Base-by-base conservation (phyloP, 2,113 vertebrate species). In the Notarius quadriscutis region DNA sequence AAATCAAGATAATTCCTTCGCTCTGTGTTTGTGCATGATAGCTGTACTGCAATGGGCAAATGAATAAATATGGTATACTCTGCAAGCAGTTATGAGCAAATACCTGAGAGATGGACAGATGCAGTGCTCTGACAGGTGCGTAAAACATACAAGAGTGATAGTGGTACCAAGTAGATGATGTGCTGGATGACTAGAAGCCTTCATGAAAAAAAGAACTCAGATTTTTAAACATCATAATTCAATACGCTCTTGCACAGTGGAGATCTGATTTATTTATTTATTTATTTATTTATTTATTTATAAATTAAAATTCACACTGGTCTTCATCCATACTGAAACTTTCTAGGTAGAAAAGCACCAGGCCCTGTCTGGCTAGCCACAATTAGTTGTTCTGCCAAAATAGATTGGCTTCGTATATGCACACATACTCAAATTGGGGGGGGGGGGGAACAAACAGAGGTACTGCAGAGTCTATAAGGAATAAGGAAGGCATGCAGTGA, bases 371-470 rank as follows among this genome's bases (percentile, higher is more conserved):
- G 88, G 82, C 80, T 60, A 65, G 79, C 60, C n/a, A 74, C 84
- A 86, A 86, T 74, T 86, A 82, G 69, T 63, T 75, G 79, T 65
- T 83, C 58, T 77, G 60, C 81, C 77, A 63, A 67, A 78, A 22
- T 34, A 84, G 81, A 78, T 84, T 65, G 81, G 71, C 72, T 62
- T 78, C 25, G n/a, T 83, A 77, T 84, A 67, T 67, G 34, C 77
- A 87, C 82, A 83, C 60, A 25, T 81, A 79, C 80, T 57, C 55
- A 57, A 80, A 87, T 12, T 34, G 15, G 14, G 63, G 81, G 41
- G 53, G 41, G 65, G 60, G 62, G 75, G 83, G n/a, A 27, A 71
- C 78, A 88, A 88, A 84, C 79, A 89, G 81, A 84, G 78, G 78
- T 41, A 77, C 58, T 67, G 65, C 50, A 80, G 55, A 83, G 89